Evolutionary conservation across 1,140 invertebrate species (phyloP).

Genomic region (Scaptomyza pallida): DNA sequence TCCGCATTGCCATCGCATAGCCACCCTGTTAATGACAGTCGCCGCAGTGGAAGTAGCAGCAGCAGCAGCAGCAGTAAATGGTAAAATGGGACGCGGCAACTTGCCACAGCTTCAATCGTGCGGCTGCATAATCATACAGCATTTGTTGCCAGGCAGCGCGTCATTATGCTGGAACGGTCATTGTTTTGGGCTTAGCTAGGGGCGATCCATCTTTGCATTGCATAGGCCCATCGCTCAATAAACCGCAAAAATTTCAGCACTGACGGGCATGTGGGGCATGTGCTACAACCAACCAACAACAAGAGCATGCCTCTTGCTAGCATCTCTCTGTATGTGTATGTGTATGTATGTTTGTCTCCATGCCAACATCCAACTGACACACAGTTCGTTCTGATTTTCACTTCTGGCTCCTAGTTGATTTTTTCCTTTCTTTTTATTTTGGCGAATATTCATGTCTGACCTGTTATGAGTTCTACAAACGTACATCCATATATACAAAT

Average conservation of each 20-base stretch:
- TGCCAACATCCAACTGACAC: conserved; percentile 28
- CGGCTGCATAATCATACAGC: conserved; percentile 51
- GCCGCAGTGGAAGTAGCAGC: conserved; percentile 6
- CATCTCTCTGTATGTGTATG: not conserved
- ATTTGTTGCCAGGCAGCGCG: conserved; percentile 11
- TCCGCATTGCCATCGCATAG: conserved; percentile 37
- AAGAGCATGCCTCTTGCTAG: conserved; percentile 21
- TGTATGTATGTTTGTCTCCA: conserved; percentile 23
- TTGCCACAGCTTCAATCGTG: conserved; percentile 50
- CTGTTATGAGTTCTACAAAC: conserved; percentile 13
- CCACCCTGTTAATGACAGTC: conserved; percentile 55
- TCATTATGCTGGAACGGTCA: conserved; percentile 13
- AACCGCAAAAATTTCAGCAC: conserved; percentile 37
- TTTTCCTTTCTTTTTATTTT: too few relatives aligned
- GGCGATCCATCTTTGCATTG: conserved; percentile 44
- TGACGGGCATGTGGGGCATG: conserved; percentile 9
- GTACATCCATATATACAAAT: too few relatives aligned
- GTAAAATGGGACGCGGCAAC: conserved; percentile 19
- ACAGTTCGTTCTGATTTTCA: conserved; percentile 17
- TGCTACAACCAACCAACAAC: not conserved
- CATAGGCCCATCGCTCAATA: conserved; percentile 46
- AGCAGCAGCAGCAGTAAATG: not conserved
- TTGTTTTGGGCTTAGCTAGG: conserved; percentile 33
- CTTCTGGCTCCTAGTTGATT: conserved; percentile 29
- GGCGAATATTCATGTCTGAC: conserved; percentile 18